Conservation (phyloP, 1,140 invertebrate species). For the Procambarus clarkii region DNA sequence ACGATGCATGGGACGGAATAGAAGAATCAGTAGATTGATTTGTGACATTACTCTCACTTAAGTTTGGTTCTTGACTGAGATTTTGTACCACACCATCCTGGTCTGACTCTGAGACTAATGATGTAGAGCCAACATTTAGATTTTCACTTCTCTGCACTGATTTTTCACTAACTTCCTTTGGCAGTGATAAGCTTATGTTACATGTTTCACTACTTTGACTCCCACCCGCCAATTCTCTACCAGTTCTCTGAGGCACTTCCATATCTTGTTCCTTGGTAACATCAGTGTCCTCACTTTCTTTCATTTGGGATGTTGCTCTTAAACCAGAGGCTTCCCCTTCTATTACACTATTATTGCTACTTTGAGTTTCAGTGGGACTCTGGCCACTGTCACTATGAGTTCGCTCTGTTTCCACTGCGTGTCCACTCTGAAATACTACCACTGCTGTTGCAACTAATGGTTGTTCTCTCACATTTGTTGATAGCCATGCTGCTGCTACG, state of each 20-base stretch:
- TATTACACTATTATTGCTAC: slow-evolving; percentile 14
- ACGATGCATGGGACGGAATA: slow-evolving; percentile 18
- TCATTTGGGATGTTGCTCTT: not conserved
- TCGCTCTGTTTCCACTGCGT: slow-evolving; percentile 5
- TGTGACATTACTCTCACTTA: not conserved
- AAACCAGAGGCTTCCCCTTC: slow-evolving; percentile 10
- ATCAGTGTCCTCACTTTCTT: slow-evolving; percentile 7
- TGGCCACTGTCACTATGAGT: not conserved
- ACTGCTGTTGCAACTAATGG: slow-evolving; percentile 51
- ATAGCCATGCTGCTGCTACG: slow-evolving; percentile 53
- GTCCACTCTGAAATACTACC: slow-evolving; percentile 49
- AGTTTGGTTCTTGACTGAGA: not conserved
- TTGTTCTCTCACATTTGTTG: slow-evolving; percentile 59
- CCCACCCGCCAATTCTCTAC: not conserved
- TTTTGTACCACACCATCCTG: not conserved
- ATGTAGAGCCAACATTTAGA: not conserved
- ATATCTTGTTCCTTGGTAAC: not conserved
- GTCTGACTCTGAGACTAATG: not conserved
- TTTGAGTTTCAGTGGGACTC: slow-evolving; percentile 27
- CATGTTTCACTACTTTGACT: not conserved
- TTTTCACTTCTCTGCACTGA: not conserved
- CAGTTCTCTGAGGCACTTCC: not conserved
- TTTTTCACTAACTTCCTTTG: slow-evolving; percentile 8
- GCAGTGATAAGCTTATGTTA: not conserved
- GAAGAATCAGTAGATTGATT: not conserved